phyloP scores from a whole-genome alignment of 2,797 vertebrate genomes.

The Melanotaenia boesemani region DNA sequence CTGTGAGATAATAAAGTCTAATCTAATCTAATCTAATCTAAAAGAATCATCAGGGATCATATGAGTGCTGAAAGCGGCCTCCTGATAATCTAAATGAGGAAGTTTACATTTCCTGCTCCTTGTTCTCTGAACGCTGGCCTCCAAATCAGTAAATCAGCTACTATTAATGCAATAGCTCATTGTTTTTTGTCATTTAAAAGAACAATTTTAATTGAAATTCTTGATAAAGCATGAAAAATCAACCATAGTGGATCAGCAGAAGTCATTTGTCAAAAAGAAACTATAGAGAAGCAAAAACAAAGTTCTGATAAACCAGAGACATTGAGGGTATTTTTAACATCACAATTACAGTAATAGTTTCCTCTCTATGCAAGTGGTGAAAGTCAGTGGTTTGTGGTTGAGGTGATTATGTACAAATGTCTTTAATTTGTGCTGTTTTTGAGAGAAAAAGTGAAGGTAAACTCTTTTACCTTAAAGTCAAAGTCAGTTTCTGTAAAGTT shows the following conservation, averaged over 20 bases:
- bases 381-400: background rate
- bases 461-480: slow-evolving; percentile 91
- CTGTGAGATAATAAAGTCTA: too few species aligned
- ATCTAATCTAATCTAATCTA: too few species aligned
- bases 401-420: too few species aligned
- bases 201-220: background rate
- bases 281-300: background rate
- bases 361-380: background rate
- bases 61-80: background rate
- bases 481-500: slow-evolving; percentile 94
- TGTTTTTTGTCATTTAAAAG: background rate
- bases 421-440: background rate
- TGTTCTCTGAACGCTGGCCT: background rate
- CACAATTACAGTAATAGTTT: background rate
- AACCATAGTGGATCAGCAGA: background rate
- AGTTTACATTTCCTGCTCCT: background rate
- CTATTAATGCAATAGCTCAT: background rate
- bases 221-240: background rate
- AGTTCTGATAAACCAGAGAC: background rate
- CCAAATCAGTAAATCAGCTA: background rate
- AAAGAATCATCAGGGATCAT: background rate
- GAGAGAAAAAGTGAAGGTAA: background rate
- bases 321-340: background rate
- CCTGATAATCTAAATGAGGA: background rate
- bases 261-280: background rate